phyloP scores from a whole-genome alignment of 2,797 vertebrate species.

The Arnoldichthys spilopterus region DNA sequence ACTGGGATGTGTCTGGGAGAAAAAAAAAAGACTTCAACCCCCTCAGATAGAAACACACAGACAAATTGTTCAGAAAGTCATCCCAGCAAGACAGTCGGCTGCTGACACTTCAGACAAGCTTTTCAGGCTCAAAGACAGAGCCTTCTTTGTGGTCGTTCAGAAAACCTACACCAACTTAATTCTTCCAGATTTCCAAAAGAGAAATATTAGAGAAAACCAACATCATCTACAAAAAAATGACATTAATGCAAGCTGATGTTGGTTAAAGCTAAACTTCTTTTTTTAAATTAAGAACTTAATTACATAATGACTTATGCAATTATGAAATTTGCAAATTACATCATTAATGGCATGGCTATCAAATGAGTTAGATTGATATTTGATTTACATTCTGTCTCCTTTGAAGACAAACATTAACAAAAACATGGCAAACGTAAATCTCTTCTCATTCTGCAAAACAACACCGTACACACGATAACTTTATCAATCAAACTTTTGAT shows the following conservation, averaged over 20 bases:
- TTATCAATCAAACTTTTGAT: too few relatives aligned
- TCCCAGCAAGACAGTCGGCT: constrained; percentile 51
- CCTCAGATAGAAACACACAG: constrained; percentile 58
- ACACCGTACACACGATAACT: too few relatives aligned
- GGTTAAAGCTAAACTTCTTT: too few relatives aligned
- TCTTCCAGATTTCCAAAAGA: neutral
- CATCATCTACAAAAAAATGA: too few relatives aligned
- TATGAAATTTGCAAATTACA: neutral
- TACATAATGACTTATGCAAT: too few relatives aligned
- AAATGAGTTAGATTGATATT: neutral
- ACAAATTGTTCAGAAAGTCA: constrained; percentile 62
- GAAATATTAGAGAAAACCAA: neutral
- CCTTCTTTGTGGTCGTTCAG: constrained; percentile 37
- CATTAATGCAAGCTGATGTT: too few relatives aligned
- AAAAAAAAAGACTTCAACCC: constrained; percentile 56
- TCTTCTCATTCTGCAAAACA: neutral
- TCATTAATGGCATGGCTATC: neutral
- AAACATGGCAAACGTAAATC: neutral
- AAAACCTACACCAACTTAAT: constrained; percentile 4
- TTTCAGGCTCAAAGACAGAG: constrained; percentile 50
- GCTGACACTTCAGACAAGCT: constrained; percentile 54
- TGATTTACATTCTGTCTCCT: neutral
- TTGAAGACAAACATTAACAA: neutral
- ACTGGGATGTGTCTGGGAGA: constrained; percentile 54
- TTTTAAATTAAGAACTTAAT: too few relatives aligned